phyloP scores from a whole-genome alignment of 64 coral and sea anemone genomes.

The Pocillopora verrucosa region DNA sequence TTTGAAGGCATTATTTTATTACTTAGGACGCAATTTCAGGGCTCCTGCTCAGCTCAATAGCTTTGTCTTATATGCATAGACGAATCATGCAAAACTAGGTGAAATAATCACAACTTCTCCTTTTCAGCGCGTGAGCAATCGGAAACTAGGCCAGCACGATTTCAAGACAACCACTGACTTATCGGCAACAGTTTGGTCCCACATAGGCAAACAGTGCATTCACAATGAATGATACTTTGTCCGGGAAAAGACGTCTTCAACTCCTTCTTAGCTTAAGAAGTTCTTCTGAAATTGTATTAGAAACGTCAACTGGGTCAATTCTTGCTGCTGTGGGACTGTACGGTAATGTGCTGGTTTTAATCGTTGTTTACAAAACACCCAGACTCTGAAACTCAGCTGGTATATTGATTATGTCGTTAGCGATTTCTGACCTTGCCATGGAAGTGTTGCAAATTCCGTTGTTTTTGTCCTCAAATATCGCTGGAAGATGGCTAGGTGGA shows the following conservation, averaged over 20 bases:
- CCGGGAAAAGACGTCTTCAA: not conserved
- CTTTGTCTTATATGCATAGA: too few relatives aligned
- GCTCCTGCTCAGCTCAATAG: too few relatives aligned
- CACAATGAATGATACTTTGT: not conserved
- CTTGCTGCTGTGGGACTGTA: not conserved
- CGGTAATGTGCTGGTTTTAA: conserved; percentile 46
- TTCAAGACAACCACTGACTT: too few relatives aligned
- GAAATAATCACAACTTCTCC: too few relatives aligned
- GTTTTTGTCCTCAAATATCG: not conserved
- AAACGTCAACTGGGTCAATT: not conserved
- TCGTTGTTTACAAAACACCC: conserved; percentile 57
- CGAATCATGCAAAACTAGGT: too few relatives aligned
- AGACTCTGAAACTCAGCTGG: conserved; percentile 29
- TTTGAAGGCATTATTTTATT: too few relatives aligned
- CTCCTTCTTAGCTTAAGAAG: not conserved
- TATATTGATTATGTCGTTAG: conserved; percentile 56
- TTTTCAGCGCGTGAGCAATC: conserved; percentile 17
- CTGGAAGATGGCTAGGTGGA: conserved; percentile 33
- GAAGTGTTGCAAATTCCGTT: not conserved
- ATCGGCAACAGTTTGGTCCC: too few relatives aligned
- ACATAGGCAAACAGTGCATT: not conserved
- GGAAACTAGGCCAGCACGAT: too few relatives aligned
- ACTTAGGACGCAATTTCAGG: too few relatives aligned
- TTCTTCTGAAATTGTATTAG: not conserved
- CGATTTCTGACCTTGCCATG: conserved; percentile 42